Base-by-base conservation (phyloP, 2,888 invertebrate genomes). In the Rhagophthalmus giganteus region DNA sequence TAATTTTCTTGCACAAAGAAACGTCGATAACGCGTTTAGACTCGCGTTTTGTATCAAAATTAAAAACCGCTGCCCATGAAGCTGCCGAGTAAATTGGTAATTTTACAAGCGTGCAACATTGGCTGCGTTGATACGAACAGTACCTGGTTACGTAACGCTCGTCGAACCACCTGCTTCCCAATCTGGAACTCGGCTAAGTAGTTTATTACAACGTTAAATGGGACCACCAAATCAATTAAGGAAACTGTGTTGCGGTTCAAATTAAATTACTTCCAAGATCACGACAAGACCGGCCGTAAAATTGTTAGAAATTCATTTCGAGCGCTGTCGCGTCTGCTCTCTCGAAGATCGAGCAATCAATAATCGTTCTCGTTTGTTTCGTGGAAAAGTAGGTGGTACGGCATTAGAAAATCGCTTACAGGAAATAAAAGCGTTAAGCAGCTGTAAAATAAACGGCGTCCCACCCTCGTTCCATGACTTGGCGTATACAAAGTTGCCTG, bases 381-480 rank as follows among this genome's bases (percentile, higher is more conserved):
- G n/a, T n/a, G n/a, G n/a, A n/a, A n/a, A n/a, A n/a, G n/a, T n/a
- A n/a, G n/a, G n/a, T n/a, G n/a, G n/a, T n/a, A n/a, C n/a, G n/a
- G n/a, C n/a, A n/a, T n/a, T n/a, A 15, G 20, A 35, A 48, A 34
- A 40, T 13, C 20, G 13, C 20, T 7, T 35, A 28, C 40, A 10
- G 41, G 24, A 34, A 16, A 20, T 34, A 38, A 56, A 51, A 51
- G 42, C 39, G 51, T 44, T 47, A 56, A 54, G 57, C 59, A 59
- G 59, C 59, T 59, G 59, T 54, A 57, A 50, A 55, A 49, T 55
- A 55, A 58, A 55, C 44, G 55, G 31, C 25, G 53, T 41, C 32
- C 55, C 57, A 54, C 59, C 55, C 58, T 60, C 53, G 48, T 57
- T 51, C 51, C 45, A 55, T 67, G 65, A 67, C 63, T 64, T 58